Evolutionary conservation across 2,797 vertebrate species (phyloP), one percentile per base, ranked within the genome.

Genomic region (Anniella stebbinsi): DNA sequence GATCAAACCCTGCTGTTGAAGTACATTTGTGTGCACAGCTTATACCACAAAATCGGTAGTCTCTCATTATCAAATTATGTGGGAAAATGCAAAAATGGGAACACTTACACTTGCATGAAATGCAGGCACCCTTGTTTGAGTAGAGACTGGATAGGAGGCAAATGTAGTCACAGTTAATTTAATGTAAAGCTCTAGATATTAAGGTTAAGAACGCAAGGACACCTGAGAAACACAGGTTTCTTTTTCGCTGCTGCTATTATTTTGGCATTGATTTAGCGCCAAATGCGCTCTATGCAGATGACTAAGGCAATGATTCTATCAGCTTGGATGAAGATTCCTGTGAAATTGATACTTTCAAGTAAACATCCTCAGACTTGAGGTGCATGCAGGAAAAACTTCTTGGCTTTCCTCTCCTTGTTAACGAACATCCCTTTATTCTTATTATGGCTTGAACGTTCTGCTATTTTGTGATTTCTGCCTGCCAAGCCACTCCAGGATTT

Each of bases 371-470:
- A 38, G n/a, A 38, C 41, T n/a, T 57, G 30, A 83, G 66, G 51
- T 18, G 77, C 33, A 94, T 94, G 90, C 89, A 95, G 88, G 93
- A 93, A 87, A 93, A 92, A 67, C 66, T 41, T 48, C 89, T 85
- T 80, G 33, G 36, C 84, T 93, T 92, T 77, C 63, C 57, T 84
- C 18, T 45, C 87, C 89, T 84, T 66, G 87, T 92, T 92, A 80
- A 89, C 88, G 84, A 92, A 88, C 80, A 92, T 60, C 33, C 36
- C 73, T 93, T 77, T 38, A 41, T 94, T 86, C 90, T 94, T 86
- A 90, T 78, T 87, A 11, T 36, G 11, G 70, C 28, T 57, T 41
- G n/a, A 67, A 69, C 38, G 57, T 89, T 90, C 77, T 76, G 38
- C 41, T 30, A 78, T 63, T 86, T 80, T 90, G 86, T 4, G 80